phyloP scores from a whole-genome alignment of 1,140 invertebrate species.

The Drosophila burlai region DNA sequence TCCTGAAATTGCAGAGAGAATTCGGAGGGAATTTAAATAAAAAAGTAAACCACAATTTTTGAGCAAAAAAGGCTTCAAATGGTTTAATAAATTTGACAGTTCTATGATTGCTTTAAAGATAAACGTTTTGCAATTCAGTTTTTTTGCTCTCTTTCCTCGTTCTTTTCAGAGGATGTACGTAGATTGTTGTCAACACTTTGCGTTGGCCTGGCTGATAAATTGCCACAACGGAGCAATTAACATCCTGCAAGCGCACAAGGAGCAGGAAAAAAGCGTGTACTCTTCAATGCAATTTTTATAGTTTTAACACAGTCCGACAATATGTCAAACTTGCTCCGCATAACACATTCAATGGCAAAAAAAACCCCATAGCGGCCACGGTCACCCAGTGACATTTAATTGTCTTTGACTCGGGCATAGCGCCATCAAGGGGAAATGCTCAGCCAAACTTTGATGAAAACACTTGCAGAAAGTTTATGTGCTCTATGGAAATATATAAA shows the following conservation, averaged over 20 bases:
- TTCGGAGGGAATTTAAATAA: not conserved
- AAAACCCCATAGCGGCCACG: not conserved
- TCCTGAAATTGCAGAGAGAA: not conserved
- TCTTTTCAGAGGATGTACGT: not conserved
- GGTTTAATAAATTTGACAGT: conserved; percentile 7
- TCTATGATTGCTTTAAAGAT: conserved; percentile 17
- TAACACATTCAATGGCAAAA: conserved; percentile 35
- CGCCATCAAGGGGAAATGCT: conserved; percentile 34
- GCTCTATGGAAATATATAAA: no score
- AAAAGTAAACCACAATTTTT: not conserved
- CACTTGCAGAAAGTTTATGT: not conserved
- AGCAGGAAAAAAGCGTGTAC: conserved; percentile 4
- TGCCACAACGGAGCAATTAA: conserved; percentile 69
- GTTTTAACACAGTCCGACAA: conserved; percentile 28
- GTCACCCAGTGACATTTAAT: conserved; percentile 70
- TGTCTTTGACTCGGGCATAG: conserved; percentile 48
- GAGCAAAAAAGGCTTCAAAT: conserved; percentile 4
- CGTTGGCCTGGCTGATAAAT: conserved; percentile 50
- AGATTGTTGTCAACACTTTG: conserved; percentile 26
- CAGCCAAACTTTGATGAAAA: conserved; percentile 55
- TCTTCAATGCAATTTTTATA: conserved; percentile 53
- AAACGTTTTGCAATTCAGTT: conserved; percentile 7
- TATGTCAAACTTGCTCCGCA: conserved; percentile 56
- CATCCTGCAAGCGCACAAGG: conserved; percentile 46
- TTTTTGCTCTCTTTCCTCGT: not conserved